Percentiles rank a stretch among this genome's conserved stretches.
Conservation (phyloP, 2,888 invertebrate species). For the Leptodirus hochenwartii region DNA sequence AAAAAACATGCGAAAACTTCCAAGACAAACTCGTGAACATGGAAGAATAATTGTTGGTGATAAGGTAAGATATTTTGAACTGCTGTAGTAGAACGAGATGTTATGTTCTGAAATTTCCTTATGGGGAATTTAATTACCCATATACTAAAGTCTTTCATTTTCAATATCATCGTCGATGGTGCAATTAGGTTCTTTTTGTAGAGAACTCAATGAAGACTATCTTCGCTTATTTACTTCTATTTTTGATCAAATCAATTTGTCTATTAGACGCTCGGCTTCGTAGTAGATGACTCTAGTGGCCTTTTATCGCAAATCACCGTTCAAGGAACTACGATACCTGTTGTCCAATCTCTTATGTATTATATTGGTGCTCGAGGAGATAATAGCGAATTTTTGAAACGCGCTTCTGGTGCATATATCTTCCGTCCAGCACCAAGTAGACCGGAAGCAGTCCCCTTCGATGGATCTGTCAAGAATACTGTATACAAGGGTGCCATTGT, state of each 20-base stretch:
- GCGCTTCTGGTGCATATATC: conserved; percentile 86
- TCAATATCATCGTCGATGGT: neutral
- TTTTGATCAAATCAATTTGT: too few species aligned
- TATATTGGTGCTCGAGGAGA: conserved; percentile 51
- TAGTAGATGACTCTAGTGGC: conserved; percentile 34
- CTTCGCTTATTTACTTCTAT: neutral
- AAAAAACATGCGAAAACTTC: too few species aligned
- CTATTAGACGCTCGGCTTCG: too few species aligned
- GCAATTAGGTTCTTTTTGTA: neutral
- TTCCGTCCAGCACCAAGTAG: conserved; percentile 39
- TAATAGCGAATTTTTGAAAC: conserved; percentile 35
- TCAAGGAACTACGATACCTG: conserved; percentile 23
- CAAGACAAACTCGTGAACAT: too few species aligned
- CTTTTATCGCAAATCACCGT: conserved; percentile 31
- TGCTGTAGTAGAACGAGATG: too few species aligned
- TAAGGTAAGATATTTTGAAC: too few species aligned
- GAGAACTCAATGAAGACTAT: neutral
- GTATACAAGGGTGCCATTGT: conserved; percentile 26
- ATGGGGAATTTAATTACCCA: too few species aligned
- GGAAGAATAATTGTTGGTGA: too few species aligned
- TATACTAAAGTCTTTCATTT: neutral
- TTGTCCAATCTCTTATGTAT: conserved; percentile 48
- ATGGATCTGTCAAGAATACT: conserved; percentile 16
- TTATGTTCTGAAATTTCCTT: too few species aligned
- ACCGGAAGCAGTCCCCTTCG: conserved; percentile 15